Percentiles rank a stretch among this genome's conserved stretches.
phyloP scores from a whole-genome alignment of 2,797 vertebrate species.

The Takifugu ocellatus region DNA sequence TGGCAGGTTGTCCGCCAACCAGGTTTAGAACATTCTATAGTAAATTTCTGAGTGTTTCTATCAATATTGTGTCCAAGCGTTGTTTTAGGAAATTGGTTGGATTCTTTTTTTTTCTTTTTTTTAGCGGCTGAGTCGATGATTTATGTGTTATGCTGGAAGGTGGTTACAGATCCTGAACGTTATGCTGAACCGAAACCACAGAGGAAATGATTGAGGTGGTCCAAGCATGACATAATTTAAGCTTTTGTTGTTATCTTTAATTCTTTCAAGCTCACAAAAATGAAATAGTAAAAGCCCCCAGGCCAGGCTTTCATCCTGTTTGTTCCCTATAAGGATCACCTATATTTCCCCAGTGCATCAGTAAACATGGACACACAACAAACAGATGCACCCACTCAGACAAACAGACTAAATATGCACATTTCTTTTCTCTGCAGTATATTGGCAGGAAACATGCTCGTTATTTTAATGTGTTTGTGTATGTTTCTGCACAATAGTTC shows the following conservation, averaged over 20 bases:
- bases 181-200: conserved; percentile 42
- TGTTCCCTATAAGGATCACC: conserved; percentile 42
- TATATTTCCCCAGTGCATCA: conserved; percentile 39
- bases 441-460: conserved; percentile 17
- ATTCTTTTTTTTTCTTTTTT: conserved; percentile 2
- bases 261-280: conserved; percentile 4
- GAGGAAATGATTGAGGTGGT: conserved; percentile 40
- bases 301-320: conserved; percentile 40
- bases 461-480: conserved; percentile 26
- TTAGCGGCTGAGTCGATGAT: conserved; percentile 26
- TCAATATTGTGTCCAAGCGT: conserved; percentile 4
- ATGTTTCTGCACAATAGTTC: conserved; percentile 19
- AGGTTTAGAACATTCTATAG: too few species aligned
- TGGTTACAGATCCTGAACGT: conserved; percentile 45
- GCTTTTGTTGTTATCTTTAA: conserved; percentile 32
- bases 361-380: conserved; percentile 40
- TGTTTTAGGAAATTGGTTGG: conserved; percentile 10
- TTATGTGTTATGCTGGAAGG: conserved; percentile 33
- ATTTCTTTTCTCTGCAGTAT: conserved; percentile 18
- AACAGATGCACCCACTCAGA: conserved; percentile 7
- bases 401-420: conserved; percentile 27
- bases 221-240: conserved; percentile 32
- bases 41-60: too few species aligned
- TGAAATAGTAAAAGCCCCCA: conserved; percentile 19
- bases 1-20: too few species aligned